phyloP scores from a whole-genome alignment of 2,888 invertebrate species.

The Lepas anatifera region DNA sequence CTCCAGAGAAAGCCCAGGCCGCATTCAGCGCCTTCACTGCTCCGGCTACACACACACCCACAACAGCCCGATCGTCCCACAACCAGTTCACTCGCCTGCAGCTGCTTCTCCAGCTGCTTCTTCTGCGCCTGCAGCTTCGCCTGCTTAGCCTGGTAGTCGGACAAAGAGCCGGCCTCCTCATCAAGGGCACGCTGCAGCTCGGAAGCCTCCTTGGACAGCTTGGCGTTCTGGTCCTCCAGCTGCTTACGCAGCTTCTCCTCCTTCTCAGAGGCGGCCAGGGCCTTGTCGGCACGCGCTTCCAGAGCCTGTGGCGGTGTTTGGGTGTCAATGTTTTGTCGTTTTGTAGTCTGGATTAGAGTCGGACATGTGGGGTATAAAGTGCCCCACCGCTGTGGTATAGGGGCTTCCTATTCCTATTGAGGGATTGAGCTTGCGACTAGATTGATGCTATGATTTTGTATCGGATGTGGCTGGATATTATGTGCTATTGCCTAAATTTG shows the following conservation, averaged over 20 bases:
- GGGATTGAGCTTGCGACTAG: too few relatives aligned
- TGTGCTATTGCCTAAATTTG: too few relatives aligned
- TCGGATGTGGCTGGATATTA: too few relatives aligned
- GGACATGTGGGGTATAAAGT: too few relatives aligned
- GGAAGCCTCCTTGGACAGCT: slow-evolving; percentile 42
- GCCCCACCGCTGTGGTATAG: too few relatives aligned
- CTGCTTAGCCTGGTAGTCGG: slow-evolving; percentile 21
- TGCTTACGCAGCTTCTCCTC: slow-evolving; percentile 40
- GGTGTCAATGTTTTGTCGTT: too few relatives aligned
- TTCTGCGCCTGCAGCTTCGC: slow-evolving; percentile 32
- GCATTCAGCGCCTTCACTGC: too few relatives aligned
- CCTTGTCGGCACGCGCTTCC: slow-evolving; percentile 40
- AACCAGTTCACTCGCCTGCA: slow-evolving; percentile 41
- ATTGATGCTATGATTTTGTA: too few relatives aligned
- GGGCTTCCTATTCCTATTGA: too few relatives aligned
- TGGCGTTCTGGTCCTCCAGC: slow-evolving; percentile 41
- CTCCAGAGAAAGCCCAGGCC: not conserved
- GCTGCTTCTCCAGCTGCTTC: slow-evolving; percentile 81
- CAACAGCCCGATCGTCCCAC: too few relatives aligned
- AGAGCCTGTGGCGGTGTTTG: slow-evolving; percentile 25
- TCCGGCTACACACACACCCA: too few relatives aligned
- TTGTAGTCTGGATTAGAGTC: too few relatives aligned
- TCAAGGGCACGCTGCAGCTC: slow-evolving; percentile 35
- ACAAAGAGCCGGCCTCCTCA: slow-evolving; percentile 19
- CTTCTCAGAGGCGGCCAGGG: slow-evolving; percentile 38